Evolutionary conservation across 2,113 vertebrate genomes (phyloP).

Genomic region (Andinoacara biseriatus): DNA sequence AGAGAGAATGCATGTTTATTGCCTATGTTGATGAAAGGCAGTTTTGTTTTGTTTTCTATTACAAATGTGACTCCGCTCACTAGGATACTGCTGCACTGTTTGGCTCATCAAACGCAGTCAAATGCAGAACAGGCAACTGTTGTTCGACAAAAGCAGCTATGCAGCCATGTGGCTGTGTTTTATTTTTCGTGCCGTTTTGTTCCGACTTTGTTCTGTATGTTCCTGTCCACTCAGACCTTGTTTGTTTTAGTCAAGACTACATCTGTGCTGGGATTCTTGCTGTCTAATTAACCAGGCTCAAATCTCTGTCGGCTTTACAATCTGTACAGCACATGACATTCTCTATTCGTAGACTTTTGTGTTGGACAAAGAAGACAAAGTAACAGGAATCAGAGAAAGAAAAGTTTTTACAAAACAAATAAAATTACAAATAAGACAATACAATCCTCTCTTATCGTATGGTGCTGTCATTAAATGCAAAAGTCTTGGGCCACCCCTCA

Average conservation of each 20-base stretch:
- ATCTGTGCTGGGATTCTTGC: neutral
- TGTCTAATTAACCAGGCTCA: constrained; percentile 19
- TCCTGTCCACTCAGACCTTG: constrained; percentile 7
- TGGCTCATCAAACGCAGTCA: constrained; percentile 22
- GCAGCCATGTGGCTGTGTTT: constrained; percentile 20
- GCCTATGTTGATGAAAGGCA: constrained; percentile 17
- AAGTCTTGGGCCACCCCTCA: neutral
- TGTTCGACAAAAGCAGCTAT: constrained; percentile 28
- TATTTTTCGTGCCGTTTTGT: constrained; percentile 24
- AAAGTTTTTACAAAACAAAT: neutral
- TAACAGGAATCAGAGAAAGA: neutral
- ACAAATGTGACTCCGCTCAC: constrained; percentile 23
- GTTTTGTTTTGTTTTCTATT: constrained; percentile 17
- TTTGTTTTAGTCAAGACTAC: neutral
- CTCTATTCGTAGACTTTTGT: neutral
- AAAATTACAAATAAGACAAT: neutral
- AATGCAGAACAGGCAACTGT: constrained; percentile 43
- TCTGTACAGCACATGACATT: neutral
- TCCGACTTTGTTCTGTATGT: neutral
- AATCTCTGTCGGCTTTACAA: neutral
- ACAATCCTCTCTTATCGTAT: too few relatives aligned
- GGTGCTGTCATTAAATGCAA: too few relatives aligned
- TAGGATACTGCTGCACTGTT: constrained; percentile 15
- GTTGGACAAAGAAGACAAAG: neutral
- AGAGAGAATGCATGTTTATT: constrained; percentile 23